Base-by-base conservation (phyloP, 1,140 invertebrate species). In the Conus ventricosus region DNA sequence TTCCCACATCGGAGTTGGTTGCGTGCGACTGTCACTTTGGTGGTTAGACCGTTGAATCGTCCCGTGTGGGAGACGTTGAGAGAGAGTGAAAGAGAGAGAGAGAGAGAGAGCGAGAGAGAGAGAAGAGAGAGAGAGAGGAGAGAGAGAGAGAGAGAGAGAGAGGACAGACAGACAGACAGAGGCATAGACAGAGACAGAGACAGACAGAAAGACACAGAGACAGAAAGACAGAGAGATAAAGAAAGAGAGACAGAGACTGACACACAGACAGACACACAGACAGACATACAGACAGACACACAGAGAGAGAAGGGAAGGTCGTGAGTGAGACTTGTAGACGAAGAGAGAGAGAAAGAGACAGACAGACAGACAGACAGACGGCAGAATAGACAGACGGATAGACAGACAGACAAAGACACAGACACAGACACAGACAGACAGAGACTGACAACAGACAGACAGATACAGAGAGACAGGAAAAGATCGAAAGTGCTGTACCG, bases 91-190 rank as follows among this genome's bases (percentile, higher is more conserved):
- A 39, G 39, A 39, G 39, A 39, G 39, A 39, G 39, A 39, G 39
- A 39, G 39, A 39, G 39, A 39, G 67, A 75, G 67, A 78, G 27
- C 1, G 27, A 78, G 27, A 39, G 76, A 78, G 76, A 78, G 27
- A 78, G 76, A 78, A 78, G 76, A 78, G 8, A 78, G 76, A 78
- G 8, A 78, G 25, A 78, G n/a, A 78, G 51, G 76, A 78, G 76
- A 78, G 76, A 78, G 8, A 78, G 76, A 78, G 0, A 39, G 76
- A 39, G 1, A 39, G 76, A 39, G 1, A 39, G 76, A 39, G 25
- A 39, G 76, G 67, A 75, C 23, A 75, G n/a, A 53, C 39, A 51
- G 13, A 25, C n/a, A n/a, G 8, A 27, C 10, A 81, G 13, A 53
- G 27, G 20, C n/a, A 81, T 0, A 81, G 53, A 81, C n/a, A 54